phyloP scores from a whole-genome alignment of 2,113 vertebrate genomes.

The Tretioscincus oriximinensis region DNA sequence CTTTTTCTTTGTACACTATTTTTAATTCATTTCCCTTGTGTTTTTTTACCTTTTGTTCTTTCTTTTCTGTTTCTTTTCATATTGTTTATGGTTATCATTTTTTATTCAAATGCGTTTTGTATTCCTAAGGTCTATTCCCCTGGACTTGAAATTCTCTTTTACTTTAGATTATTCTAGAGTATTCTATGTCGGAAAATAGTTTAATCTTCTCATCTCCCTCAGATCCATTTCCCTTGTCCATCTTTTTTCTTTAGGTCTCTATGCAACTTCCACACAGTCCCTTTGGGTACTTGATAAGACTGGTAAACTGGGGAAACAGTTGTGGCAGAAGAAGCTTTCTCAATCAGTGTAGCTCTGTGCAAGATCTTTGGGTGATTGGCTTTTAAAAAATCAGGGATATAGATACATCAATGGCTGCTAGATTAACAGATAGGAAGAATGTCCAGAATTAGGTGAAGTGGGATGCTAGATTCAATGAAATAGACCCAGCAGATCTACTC shows the following conservation, averaged over 20 bases:
- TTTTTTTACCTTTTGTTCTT: not conserved
- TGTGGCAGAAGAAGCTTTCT: too few relatives aligned
- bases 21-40: not conserved
- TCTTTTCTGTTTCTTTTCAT: not conserved
- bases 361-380: too few relatives aligned
- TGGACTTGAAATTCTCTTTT: not conserved
- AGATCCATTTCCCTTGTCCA: not conserved
- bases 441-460: too few relatives aligned
- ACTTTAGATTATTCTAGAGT: not conserved
- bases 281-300: not conserved
- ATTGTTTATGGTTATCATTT: not conserved
- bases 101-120: not conserved
- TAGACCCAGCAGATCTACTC: too few relatives aligned
- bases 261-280: not conserved
- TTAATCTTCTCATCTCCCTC: constrained; percentile 13
- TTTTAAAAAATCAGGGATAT: too few relatives aligned
- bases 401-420: too few relatives aligned
- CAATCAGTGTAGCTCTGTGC: too few relatives aligned
- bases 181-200: not conserved
- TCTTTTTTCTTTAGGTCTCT: constrained; percentile 3
- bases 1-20: not conserved
- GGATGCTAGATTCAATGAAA: too few relatives aligned
- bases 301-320: too few relatives aligned
- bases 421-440: too few relatives aligned
- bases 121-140: not conserved